Conservation (phyloP, 1,140 invertebrate species). For the Penaeus chinensis region DNA sequence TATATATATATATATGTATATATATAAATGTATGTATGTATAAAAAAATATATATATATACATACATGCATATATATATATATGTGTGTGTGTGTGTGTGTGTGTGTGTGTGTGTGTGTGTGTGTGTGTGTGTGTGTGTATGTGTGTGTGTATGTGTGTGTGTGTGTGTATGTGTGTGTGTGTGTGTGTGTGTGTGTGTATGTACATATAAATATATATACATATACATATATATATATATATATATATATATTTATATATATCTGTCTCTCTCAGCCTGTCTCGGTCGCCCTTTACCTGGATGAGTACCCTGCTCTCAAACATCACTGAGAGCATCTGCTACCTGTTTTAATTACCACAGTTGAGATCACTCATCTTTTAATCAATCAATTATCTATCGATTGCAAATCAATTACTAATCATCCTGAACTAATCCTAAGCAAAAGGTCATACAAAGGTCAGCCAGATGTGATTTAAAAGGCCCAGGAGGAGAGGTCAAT, state of each 20-base stretch:
- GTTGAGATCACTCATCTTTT: no score
- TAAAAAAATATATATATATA: background rate
- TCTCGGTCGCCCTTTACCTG: background rate
- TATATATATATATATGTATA: background rate
- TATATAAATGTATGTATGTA: constrained; percentile 1
- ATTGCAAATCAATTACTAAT: no score
- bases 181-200: background rate
- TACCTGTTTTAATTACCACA: background rate
- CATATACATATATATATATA: background rate
- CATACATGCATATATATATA: background rate
- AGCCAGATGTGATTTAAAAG: no score
- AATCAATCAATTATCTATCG: no score
- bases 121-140: constrained; percentile 9
- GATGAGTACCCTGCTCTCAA: background rate
- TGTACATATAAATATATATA: background rate
- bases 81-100: constrained; percentile 10
- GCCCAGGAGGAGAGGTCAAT: no score
- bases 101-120: constrained; percentile 9
- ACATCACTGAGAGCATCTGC: background rate
- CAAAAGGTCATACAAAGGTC: no score
- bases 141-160: constrained; percentile 9
- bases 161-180: constrained; percentile 4
- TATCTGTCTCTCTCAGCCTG: background rate
- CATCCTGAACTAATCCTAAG: no score
- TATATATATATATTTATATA: background rate